Evolutionary conservation across 2,113 vertebrate species (phyloP).

Genomic region (Datnioides undecimradiatus): DNA sequence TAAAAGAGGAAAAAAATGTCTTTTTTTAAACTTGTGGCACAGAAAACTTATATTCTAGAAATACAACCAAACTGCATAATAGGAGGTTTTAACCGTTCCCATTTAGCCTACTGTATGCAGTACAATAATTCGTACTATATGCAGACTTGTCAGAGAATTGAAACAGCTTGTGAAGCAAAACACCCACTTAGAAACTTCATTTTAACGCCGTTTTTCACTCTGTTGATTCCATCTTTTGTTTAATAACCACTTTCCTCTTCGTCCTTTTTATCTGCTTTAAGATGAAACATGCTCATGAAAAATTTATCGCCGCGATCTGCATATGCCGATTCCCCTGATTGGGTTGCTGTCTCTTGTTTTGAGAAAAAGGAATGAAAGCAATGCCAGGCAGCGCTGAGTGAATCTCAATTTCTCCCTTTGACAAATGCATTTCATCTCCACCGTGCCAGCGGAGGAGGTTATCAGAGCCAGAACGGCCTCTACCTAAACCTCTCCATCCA

Average conservation of each 20-base stretch:
- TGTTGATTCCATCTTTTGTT: slow-evolving; percentile 80
- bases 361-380: slow-evolving; percentile 66
- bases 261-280: slow-evolving; percentile 66
- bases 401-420: slow-evolving; percentile 71
- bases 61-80: slow-evolving; percentile 50
- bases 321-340: slow-evolving; percentile 80
- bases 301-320: slow-evolving; percentile 80
- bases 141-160: slow-evolving; percentile 60
- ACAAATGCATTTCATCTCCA: slow-evolving; percentile 71
- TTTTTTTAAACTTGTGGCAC: slow-evolving; percentile 14
- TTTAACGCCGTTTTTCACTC: slow-evolving; percentile 64
- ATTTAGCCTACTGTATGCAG: slow-evolving; percentile 40
- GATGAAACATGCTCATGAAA: slow-evolving; percentile 80
- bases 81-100: slow-evolving; percentile 38
- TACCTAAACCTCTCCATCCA: slow-evolving; percentile 61
- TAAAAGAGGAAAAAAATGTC: neutral
- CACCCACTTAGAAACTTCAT: slow-evolving; percentile 72
- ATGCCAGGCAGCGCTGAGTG: slow-evolving; percentile 51
- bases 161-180: slow-evolving; percentile 76
- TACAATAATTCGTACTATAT: slow-evolving; percentile 50
- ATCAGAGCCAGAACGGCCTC: slow-evolving; percentile 52
- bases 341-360: slow-evolving; percentile 68
- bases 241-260: slow-evolving; percentile 70
- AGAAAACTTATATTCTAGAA: slow-evolving; percentile 25
- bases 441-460: slow-evolving; percentile 52